These are phyloP conservation scores for Brachionus angularis DNA, from an alignment of 1,140 invertebrate species.

Conservation along the genomic window DNA sequence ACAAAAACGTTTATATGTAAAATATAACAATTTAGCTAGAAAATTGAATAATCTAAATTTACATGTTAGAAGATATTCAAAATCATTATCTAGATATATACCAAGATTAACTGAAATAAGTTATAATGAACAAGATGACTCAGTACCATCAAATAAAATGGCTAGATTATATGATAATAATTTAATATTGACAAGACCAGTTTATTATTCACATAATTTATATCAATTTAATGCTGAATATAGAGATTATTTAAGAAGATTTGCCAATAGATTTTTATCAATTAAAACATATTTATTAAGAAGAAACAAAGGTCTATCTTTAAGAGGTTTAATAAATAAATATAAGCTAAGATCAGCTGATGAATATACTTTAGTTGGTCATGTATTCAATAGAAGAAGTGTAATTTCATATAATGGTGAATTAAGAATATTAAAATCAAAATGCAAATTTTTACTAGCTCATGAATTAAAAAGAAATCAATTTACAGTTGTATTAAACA, in stretches of 20 bases:
- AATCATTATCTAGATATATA: not conserved
- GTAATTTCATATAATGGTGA: slow-evolving; percentile 20
- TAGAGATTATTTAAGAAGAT: slow-evolving; percentile 5
- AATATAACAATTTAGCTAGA: not conserved
- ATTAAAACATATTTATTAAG: not conserved
- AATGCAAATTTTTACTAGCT: slow-evolving; percentile 16
- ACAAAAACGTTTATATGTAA: not conserved
- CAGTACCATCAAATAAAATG: not conserved
- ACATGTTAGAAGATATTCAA: not conserved
- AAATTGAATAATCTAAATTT: slow-evolving; percentile 8
- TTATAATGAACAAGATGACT: slow-evolving; percentile 13
- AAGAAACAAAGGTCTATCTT: not conserved
- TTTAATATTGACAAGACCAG: not conserved
- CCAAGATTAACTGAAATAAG: slow-evolving; percentile 1
- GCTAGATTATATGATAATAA: slow-evolving; percentile 10
- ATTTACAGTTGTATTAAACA: slow-evolving; percentile 34
- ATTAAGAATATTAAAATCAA: not conserved
- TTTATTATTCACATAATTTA: slow-evolving; percentile 3
- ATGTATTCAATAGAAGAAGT: slow-evolving; percentile 31
- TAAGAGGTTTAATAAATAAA: slow-evolving; percentile 24
- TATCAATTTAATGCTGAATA: slow-evolving; percentile 42
- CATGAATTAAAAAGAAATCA: slow-evolving; percentile 26
- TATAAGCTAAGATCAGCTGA: slow-evolving; percentile 6
- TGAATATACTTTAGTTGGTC: slow-evolving; percentile 7
- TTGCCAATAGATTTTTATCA: slow-evolving; percentile 6